A percentile compares a stretch with the other conserved stretches of the same genome.
Conservation (phyloP, 2,113 vertebrate genomes). For the Myotis lucifugus region DNA sequence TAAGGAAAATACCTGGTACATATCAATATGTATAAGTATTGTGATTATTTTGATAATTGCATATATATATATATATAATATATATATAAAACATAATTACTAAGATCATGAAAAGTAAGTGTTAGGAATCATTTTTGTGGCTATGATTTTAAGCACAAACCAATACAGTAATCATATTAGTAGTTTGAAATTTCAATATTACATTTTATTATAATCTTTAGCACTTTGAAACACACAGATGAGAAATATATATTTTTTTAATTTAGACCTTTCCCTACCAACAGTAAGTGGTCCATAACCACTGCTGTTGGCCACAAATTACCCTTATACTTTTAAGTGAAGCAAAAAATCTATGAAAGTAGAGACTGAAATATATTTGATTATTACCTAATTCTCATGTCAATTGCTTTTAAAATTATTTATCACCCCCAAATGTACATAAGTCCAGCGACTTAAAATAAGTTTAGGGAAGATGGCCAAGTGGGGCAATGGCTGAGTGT, state of each 20-base stretch:
- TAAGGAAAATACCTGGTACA: too few relatives aligned
- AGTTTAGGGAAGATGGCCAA: neutral
- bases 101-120: constrained; percentile 8
- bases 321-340: neutral
- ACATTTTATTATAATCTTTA: neutral
- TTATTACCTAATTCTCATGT: neutral
- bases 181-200: neutral
- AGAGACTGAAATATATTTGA: neutral
- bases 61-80: neutral
- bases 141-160: neutral
- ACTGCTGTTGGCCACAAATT: neutral
- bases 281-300: neutral
- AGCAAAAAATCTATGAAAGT: neutral
- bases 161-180: neutral
- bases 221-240: neutral
- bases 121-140: neutral
- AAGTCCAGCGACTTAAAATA: neutral
- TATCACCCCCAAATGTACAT: neutral
- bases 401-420: neutral
- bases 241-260: neutral
- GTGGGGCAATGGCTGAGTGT: accelerated
- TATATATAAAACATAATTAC: neutral
- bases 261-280: neutral
- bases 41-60: neutral
- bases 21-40: neutral